Base-by-base conservation (phyloP, 2,113 vertebrate genomes). In the Rhegmatorhina hoffmannsi region DNA sequence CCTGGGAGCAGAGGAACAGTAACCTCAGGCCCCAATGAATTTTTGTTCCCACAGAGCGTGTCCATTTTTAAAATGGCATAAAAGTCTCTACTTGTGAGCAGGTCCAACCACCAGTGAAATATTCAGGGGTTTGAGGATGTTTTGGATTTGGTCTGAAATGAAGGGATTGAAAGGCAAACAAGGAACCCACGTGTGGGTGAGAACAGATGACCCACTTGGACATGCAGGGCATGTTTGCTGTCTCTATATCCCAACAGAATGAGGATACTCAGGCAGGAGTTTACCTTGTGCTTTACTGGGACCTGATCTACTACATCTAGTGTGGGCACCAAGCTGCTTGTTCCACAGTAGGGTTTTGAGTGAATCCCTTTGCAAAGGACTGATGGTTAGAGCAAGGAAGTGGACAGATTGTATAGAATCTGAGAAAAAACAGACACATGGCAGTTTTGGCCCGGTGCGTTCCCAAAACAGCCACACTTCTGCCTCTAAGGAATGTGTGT, bases 211-310 rank as follows among this genome's bases (percentile, higher is more conserved):
- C 56, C 38, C 24, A 25, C 20, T 29, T 26, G 43, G 24, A n/a
- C 1, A 1, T 26, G 29, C 0, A 0, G 33, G 11, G 23, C 43
- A 5, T 2, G 0, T 81, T 77, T 77, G 40, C 66, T 59, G 10
- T 55, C 33, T 72, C 59, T 43, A 0, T 50, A 16, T 89, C 43
- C 44, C 33, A 60, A 0, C 0, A 0, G 69, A 84, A 40, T 29
- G 60, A 46, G 47, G 16, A 15, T 36, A 6, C 36, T 72, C 14
- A 5, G 60, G 36, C 33, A 4, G 11, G 60, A 68, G 13, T 67
- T 74, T 49, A 13, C 38, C 53, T 36, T 62, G 33, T 85, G 74
- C 20, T 10, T 72, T 50, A 8, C 2, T 8, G 47, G 40, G 31
- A 52, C 40, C 55, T 79, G 17, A 20, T 47, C 43, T 63, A 1